A percentile compares a stretch with the other conserved stretches of the same genome.
Conservation (phyloP, 2,797 vertebrate species). For the Adrianichthys oophorus region DNA sequence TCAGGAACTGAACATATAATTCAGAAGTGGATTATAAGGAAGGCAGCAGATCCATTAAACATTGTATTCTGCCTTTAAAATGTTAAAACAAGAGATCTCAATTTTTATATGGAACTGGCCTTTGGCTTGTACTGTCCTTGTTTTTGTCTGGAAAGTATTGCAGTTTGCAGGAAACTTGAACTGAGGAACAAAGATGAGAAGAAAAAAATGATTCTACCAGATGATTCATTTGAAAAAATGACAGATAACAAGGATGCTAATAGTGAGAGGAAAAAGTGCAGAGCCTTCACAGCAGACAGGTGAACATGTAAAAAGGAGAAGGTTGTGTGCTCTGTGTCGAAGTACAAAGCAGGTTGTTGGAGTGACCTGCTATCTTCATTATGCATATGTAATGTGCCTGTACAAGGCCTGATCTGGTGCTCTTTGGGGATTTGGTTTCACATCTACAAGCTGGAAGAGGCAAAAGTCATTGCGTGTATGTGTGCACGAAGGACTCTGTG, state of each 20-base stretch:
- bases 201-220: conserved; percentile 5
- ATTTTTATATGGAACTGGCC: conserved; percentile 11
- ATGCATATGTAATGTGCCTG: conserved; percentile 50
- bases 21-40: too few relatives aligned
- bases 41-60: background rate
- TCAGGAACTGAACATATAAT: too few relatives aligned
- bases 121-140: conserved; percentile 25
- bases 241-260: conserved; percentile 4
- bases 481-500: conserved; percentile 17
- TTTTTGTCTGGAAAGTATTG: conserved; percentile 7
- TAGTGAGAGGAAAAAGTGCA: conserved; percentile 12
- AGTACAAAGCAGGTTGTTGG: conserved; percentile 31
- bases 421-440: conserved; percentile 33
- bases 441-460: conserved; percentile 42
- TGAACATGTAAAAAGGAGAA: conserved; percentile 34
- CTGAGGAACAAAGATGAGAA: conserved; percentile 9
- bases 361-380: conserved; percentile 42
- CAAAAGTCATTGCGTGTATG: conserved; percentile 31
- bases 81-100: background rate
- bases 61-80: too few relatives aligned
- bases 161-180: conserved; percentile 30
- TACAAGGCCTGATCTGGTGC: conserved; percentile 30
- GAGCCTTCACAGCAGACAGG: conserved; percentile 38
- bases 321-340: conserved; percentile 23
- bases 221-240: background rate